phyloP scores from a whole-genome alignment of 2,113 vertebrate species.

The Callocephalon fimbriatum region DNA sequence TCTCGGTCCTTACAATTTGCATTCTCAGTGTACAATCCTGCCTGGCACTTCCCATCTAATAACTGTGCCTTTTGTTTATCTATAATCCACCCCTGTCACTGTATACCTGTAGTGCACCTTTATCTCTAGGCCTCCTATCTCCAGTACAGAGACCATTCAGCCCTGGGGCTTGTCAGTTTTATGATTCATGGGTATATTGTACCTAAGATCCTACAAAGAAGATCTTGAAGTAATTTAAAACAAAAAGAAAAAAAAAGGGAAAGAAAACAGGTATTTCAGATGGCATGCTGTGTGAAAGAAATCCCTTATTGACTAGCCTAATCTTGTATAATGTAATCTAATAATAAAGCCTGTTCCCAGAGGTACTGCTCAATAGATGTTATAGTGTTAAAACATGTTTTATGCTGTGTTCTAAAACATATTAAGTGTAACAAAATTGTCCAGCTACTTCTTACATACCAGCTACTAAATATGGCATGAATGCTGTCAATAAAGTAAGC shows the following conservation, averaged over 20 bases:
- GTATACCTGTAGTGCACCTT: constrained; percentile 74
- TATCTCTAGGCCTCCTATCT: constrained; percentile 72
- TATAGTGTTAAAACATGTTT: constrained; percentile 68
- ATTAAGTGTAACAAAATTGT: constrained; percentile 72
- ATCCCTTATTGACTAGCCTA: constrained; percentile 79
- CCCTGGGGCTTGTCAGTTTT: constrained; percentile 78
- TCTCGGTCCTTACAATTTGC: constrained; percentile 24
- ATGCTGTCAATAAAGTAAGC: constrained; percentile 59
- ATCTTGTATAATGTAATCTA: constrained; percentile 81
- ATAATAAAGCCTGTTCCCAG: constrained; percentile 77
- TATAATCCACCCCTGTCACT: constrained; percentile 68
- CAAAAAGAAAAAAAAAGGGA: background rate
- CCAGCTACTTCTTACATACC: constrained; percentile 46
- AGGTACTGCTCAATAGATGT: constrained; percentile 75
- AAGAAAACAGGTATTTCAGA: constrained; percentile 77
- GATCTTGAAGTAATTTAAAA: constrained; percentile 75
- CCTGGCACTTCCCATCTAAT: constrained; percentile 29
- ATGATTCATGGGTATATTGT: constrained; percentile 80
- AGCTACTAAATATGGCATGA: constrained; percentile 53
- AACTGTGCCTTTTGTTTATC: constrained; percentile 60
- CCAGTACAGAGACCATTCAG: constrained; percentile 54
- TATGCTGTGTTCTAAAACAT: constrained; percentile 58
- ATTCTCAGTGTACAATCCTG: constrained; percentile 31
- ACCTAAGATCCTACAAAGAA: constrained; percentile 72
- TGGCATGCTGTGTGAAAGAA: constrained; percentile 72